Conservation (phyloP, 2,888 invertebrate genomes). For the Trypoxylon attenuatum region DNA sequence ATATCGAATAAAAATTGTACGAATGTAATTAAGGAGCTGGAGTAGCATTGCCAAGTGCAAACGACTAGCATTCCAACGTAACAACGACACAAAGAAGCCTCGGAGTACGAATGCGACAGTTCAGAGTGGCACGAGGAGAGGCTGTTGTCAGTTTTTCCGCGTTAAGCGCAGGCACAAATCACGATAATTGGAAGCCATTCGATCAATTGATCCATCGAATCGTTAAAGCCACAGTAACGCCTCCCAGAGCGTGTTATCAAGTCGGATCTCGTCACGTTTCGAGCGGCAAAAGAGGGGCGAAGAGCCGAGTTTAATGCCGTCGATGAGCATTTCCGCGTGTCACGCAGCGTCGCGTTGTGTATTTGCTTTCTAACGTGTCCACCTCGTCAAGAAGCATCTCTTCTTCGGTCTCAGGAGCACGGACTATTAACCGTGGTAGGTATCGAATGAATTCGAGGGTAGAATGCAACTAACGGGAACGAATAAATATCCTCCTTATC, state of each 20-base stretch:
- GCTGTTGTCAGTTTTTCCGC: constrained; percentile 9
- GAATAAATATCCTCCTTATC: background rate
- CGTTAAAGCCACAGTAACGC: constrained; percentile 8
- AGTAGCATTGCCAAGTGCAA: background rate
- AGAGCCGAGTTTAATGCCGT: background rate
- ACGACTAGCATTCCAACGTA: background rate
- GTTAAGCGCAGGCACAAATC: constrained; percentile 5
- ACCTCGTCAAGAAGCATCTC: background rate
- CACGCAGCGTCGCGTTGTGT: background rate
- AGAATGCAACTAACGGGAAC: background rate
- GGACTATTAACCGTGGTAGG: no score
- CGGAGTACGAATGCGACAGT: constrained; percentile 16
- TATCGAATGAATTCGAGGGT: background rate
- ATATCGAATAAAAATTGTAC: no score
- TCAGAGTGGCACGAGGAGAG: no score
- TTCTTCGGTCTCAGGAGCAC: no score
- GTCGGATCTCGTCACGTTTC: constrained; percentile 10
- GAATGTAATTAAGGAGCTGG: background rate
- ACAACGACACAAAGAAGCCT: background rate
- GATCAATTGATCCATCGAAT: constrained; percentile 22
- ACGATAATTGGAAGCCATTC: constrained; percentile 12
- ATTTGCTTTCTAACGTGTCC: background rate
- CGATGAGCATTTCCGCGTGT: constrained; percentile 6
- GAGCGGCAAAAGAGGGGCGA: background rate
- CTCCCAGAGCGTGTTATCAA: constrained; percentile 12